Evolutionary conservation across 2,888 invertebrate genomes (phyloP), one percentile per base, ranked within the genome.

Genomic region (Geophilus truncorum): DNA sequence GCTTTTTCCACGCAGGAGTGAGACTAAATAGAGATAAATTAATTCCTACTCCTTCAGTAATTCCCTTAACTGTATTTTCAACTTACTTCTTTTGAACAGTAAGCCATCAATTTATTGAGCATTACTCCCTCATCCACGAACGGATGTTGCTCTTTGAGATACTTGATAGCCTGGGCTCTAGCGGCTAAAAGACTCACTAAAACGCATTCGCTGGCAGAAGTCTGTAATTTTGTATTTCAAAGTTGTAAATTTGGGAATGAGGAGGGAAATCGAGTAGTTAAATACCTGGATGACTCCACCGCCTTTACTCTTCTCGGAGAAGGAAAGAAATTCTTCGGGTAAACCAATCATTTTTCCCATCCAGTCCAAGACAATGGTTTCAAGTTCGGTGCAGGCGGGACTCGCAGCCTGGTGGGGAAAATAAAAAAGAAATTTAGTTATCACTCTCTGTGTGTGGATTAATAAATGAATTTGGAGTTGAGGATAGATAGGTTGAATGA

Each of bases 401-500:
- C 96, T 96, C n/a, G 97, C 96, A 21, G 97, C 97, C 95, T 95
- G 89, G n/a, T n/a, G n/a, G n/a, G n/a, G n/a, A n/a, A n/a, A n/a
- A n/a, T n/a, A n/a, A 81, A 89, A 90, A 86, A 84, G 83, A 10
- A 77, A 9, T 32, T 32, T 32, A 6, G 32, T 32, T 32, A 32
- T n/a, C 1, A 45, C 12, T 40, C 2, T 12, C 2, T 9, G 10
- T 12, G 6, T 40, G 40, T 12, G 15, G 9, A 40, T 12, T 12
- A 40, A 15, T 12, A 40, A 40, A 12, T 40, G 12, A 40, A 40
- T n/a, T n/a, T n/a, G 12, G 40, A 40, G 12, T 40, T 15, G 40
- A 40, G 15, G 9, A n/a, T n/a, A 2, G 9, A 40, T 12, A 40
- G 6, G 3, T 2, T 40, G 6, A 40, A 40, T 40, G 12, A 15